Evolutionary conservation across 2,113 vertebrate genomes (phyloP), one percentile per base, ranked within the genome.

Genomic region (Pteruthius melanotis): DNA sequence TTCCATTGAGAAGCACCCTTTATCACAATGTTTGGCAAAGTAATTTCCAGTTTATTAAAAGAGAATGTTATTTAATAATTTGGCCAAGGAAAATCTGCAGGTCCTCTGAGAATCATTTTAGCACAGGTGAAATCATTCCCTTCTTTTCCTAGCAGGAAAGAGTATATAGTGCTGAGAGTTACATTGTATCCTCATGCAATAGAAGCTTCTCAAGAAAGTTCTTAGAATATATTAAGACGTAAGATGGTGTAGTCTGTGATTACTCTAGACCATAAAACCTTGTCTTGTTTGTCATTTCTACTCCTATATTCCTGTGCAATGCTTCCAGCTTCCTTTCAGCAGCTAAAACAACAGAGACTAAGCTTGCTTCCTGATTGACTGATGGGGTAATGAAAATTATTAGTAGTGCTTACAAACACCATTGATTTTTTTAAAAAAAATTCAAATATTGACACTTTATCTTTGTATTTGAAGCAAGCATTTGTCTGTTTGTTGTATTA

Each of bases 11-110:
- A 8, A 80, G 2, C 24, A 80, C 9, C 65, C 40, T 96, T 94
- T 90, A 91, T 83, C 64, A 89, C 44, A 66, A 45, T 59, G 33
- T 56, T 94, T 86, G 68, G 71, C 57, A 88, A 70, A 89, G 40
- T 63, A 10, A 86, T 89, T 94, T 90, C 37, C 39, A 94, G 44
- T 94, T 97, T 88, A 93, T 93, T 91, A 69, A 93, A 93, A 93
- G 44, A 91, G 53, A 42, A 30, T 37, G 11, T 66, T 60, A 85
- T 93, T 90, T 92, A 95, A 91, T 92, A 61, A 92, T 96, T 94
- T 93, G 60, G 33, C 74, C 74, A 94, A 94, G 65, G 89, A 92
- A 37, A 75, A 53, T 33, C 35, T 72, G 6, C 53, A 72, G 26
- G 52, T 89, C 77, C 50, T 93, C 84, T 59, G 65, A 91, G 76